Evolutionary conservation across 1,140 invertebrate genomes (phyloP), one percentile per base, ranked within the genome.

Genomic region (Cyphomyrmex costatus): DNA sequence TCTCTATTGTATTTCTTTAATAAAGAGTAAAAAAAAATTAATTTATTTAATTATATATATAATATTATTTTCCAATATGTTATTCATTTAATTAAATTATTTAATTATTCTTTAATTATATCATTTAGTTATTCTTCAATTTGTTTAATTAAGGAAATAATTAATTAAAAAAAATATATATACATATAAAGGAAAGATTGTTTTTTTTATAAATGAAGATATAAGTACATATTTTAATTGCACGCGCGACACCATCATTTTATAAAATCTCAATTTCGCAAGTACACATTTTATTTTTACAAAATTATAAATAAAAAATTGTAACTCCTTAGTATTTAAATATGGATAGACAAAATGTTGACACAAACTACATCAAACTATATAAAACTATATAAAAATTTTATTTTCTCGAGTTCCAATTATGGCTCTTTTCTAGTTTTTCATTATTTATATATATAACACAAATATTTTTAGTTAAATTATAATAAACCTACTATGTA

Each of bases 361-460:
- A 14, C 5, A 66, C n/a, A 21, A 21, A 21, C 21, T 10, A 7
- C 8, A 42, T 42, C 8, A 42, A 42, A 42, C 8, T 42, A 42
- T 42, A 21, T 8, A 56, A 71, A 71, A 71, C 5, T 36, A 66
- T 3, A 21, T 21, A 5, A 33, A 33, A 56, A 33, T 73, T 5
- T 33, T 33, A 14, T 73, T 33, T 36, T 12, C 16, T 14, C 8
- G 36, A 33, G 4, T 56, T 36, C 5, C 12, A 49, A 7, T 2
- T 8, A 53, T 30, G 16, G 8, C 10, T 30, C 24, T 21, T 30
- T 30, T 53, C 3, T n/a, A n/a, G 3, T n/a, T 53, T 30, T 14
- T 73, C 27, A 12, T 53, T 56, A 73, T 73, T 73, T 56, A 36
- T 56, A 73, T 73, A 56, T 56, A 36, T 14, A 73, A 56, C 2